Conservation (phyloP, 1,140 invertebrate species). For the Battus philenor region DNA sequence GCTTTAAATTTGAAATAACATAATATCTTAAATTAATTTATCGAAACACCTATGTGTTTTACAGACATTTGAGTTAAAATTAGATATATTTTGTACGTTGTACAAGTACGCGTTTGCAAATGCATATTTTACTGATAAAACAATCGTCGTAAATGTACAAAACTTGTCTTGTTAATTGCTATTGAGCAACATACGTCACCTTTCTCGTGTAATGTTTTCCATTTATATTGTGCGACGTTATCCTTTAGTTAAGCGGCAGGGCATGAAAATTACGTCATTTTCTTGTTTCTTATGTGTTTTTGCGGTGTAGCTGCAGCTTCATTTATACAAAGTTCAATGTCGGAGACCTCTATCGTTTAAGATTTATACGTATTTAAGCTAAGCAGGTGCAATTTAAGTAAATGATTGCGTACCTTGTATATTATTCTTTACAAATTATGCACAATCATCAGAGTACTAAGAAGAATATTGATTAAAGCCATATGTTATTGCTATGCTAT, state of each 20-base stretch:
- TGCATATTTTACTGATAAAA: background rate
- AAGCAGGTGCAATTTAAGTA: background rate
- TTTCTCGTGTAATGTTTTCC: conserved; percentile 1
- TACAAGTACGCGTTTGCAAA: background rate
- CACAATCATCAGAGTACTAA: too few relatives aligned
- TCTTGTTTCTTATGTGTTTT: conserved; percentile 7
- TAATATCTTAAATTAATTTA: too few relatives aligned
- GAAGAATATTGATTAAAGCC: too few relatives aligned
- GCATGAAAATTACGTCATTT: conserved; percentile 12
- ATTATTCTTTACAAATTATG: too few relatives aligned
- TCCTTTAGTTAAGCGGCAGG: conserved; percentile 11
- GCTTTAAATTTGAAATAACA: too few relatives aligned
- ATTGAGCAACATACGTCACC: background rate
- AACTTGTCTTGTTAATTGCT: background rate
- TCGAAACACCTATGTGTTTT: too few relatives aligned
- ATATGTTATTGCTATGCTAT: too few relatives aligned
- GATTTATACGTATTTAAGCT: conserved; percentile 7
- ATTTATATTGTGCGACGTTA: background rate
- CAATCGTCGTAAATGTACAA: background rate
- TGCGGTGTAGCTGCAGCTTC: background rate
- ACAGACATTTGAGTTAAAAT: too few relatives aligned
- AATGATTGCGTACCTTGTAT: too few relatives aligned
- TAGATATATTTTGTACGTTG: too few relatives aligned
- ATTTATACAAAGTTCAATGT: conserved; percentile 11
- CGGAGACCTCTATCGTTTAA: conserved; percentile 5